A percentile compares a stretch with the other conserved stretches of the same genome.
phyloP scores from a whole-genome alignment of 2,797 vertebrate species.

The Sciaenops ocellatus region DNA sequence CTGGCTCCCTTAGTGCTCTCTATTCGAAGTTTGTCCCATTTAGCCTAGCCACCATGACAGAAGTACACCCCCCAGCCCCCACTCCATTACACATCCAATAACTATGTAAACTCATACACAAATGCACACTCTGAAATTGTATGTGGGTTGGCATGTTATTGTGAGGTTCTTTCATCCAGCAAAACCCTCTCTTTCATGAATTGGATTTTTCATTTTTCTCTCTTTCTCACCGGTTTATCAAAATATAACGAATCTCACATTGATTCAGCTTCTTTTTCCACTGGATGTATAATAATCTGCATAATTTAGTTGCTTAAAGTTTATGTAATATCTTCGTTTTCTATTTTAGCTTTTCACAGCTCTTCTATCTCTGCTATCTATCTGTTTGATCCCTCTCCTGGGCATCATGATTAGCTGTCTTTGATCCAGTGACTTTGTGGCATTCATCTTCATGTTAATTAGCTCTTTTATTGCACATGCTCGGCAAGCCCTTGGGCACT shows the following conservation, averaged over 20 bases:
- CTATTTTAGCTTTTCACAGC: slow-evolving; percentile 44
- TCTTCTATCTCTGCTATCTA: slow-evolving; percentile 45
- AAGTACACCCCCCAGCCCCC: slow-evolving; percentile 34
- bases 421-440: slow-evolving; percentile 70
- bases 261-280: slow-evolving; percentile 32
- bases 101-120: slow-evolving; percentile 59
- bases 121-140: slow-evolving; percentile 58
- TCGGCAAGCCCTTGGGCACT: slow-evolving; percentile 59
- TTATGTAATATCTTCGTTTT: slow-evolving; percentile 40
- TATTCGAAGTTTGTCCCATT: slow-evolving; percentile 84
- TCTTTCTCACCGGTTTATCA: slow-evolving; percentile 41
- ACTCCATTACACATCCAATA: slow-evolving; percentile 66
- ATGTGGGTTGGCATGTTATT: slow-evolving; percentile 55
- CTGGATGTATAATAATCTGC: slow-evolving; percentile 25
- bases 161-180: slow-evolving; percentile 43
- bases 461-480: slow-evolving; percentile 71
- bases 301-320: slow-evolving; percentile 35
- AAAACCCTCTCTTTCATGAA: slow-evolving; percentile 42
- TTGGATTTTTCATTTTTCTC: slow-evolving; percentile 46
- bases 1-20: slow-evolving; percentile 77
- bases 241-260: slow-evolving; percentile 28
- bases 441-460: slow-evolving; percentile 79
- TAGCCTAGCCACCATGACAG: slow-evolving; percentile 74
- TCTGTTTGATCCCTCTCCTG: slow-evolving; percentile 58
- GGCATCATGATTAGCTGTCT: slow-evolving; percentile 66